These are phyloP conservation scores for Stenolophus ochropezus DNA, from an alignment of 2,888 invertebrate genomes.

Conservation along the genomic window DNA sequence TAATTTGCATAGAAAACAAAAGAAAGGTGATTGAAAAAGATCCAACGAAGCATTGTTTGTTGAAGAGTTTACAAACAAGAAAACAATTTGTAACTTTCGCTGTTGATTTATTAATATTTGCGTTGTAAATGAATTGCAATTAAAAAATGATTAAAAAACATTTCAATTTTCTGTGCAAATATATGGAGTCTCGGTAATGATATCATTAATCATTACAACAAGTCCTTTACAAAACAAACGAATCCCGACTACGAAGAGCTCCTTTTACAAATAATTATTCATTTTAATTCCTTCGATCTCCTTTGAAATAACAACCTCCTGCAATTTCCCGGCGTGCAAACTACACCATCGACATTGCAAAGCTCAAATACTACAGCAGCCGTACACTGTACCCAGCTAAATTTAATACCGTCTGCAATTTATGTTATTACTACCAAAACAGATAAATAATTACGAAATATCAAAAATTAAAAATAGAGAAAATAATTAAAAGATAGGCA, in stretches of 20 bases:
- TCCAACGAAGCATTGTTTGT: background rate
- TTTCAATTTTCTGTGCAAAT: constrained; percentile 34
- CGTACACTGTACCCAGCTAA: too few species aligned
- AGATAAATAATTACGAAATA: too few species aligned
- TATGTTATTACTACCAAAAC: too few species aligned
- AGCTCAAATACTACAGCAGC: too few species aligned
- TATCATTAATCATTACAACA: constrained; percentile 43
- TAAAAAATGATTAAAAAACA: constrained; percentile 39
- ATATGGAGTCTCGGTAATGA: constrained; percentile 32
- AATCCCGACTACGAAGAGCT: constrained; percentile 7
- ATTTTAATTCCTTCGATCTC: constrained; percentile 24
- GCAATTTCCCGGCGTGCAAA: background rate
- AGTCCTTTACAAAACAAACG: constrained; percentile 39
- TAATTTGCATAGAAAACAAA: background rate
- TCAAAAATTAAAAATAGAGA: too few species aligned
- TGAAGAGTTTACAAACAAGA: constrained; percentile 35
- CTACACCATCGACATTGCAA: background rate
- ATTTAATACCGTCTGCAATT: too few species aligned
- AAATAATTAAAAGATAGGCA: too few species aligned
- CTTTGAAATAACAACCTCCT: background rate
- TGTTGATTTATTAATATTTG: constrained; percentile 39
- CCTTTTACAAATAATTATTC: constrained; percentile 31
- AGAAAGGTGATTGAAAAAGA: constrained; percentile 5
- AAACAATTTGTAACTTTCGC: constrained; percentile 30
- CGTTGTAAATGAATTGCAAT: constrained; percentile 37